phyloP scores from a whole-genome alignment of 2,797 vertebrate genomes.

The Ctenosaura bakeri region DNA sequence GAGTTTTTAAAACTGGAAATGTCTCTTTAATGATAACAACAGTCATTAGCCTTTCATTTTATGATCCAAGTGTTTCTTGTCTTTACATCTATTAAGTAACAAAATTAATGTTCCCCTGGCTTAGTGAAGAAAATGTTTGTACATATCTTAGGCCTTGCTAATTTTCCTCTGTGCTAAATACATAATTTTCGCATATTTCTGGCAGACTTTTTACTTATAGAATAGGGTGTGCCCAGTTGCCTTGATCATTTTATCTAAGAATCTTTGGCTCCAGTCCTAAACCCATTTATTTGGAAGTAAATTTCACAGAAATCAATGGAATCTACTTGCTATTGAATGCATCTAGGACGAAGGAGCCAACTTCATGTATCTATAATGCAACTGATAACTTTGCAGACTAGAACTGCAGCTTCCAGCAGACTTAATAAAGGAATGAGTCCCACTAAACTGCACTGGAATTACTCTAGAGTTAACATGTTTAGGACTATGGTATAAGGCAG shows the following conservation, averaged over 20 bases:
- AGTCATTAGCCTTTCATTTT: slow-evolving; percentile 28
- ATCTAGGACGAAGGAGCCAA: background rate
- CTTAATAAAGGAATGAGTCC: background rate
- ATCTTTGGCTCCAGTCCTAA: slow-evolving; percentile 22
- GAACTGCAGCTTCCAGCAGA: background rate
- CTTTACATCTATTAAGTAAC: slow-evolving; percentile 15
- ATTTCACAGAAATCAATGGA: slow-evolving; percentile 5
- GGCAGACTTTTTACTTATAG: slow-evolving; percentile 15
- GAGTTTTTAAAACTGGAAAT: background rate
- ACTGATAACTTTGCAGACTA: background rate
- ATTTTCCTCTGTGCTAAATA: slow-evolving; percentile 21
- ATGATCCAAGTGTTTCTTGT: background rate
- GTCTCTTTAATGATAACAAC: background rate
- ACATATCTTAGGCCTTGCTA: background rate
- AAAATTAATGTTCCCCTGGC: background rate
- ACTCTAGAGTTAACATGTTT: background rate
- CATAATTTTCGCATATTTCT: slow-evolving; percentile 1
- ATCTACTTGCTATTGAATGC: background rate
- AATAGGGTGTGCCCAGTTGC: background rate
- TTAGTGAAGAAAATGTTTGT: slow-evolving; percentile 12
- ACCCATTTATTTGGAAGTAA: slow-evolving; percentile 28
- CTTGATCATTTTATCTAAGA: slow-evolving; percentile 16
- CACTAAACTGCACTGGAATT: background rate
- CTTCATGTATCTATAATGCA: background rate
- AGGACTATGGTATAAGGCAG: background rate